A percentile compares a stretch with the other conserved stretches of the same genome.
These are phyloP conservation scores for Phasianus colchicus DNA, from an alignment of 2,113 vertebrate genomes.

Conservation along the genomic window DNA sequence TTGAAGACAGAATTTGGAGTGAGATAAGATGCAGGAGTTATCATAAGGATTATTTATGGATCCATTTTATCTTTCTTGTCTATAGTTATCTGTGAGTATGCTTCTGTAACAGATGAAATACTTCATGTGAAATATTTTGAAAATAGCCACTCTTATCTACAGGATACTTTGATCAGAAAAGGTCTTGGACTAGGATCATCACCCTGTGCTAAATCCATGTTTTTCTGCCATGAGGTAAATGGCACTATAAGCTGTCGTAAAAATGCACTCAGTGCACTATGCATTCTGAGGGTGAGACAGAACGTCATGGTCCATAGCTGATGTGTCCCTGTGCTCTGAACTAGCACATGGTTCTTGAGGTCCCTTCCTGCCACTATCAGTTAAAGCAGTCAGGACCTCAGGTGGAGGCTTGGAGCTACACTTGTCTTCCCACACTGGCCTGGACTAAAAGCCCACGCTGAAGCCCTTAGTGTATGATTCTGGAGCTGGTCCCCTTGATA, in stretches of 20 bases:
- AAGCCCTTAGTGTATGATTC: neutral
- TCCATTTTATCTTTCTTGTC: neutral
- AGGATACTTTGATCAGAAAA: neutral
- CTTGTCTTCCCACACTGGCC: neutral
- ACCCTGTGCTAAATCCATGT: neutral
- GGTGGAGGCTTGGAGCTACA: neutral
- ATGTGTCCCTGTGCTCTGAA: fast-evolving
- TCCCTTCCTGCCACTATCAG: neutral
- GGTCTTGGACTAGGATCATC: neutral
- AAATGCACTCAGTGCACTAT: neutral
- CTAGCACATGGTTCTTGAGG: neutral
- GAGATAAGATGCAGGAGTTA: neutral
- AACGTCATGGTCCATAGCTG: neutral
- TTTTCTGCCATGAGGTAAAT: neutral
- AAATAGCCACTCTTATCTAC: neutral
- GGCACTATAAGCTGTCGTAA: neutral
- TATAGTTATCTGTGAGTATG: neutral
- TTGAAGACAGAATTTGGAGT: neutral
- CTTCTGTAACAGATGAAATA: neutral
- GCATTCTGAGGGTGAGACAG: neutral
- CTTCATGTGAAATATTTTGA: neutral
- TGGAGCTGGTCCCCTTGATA: neutral
- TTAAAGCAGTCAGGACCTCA: neutral
- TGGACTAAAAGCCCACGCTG: neutral
- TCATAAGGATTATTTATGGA: neutral